A percentile compares a stretch with the other conserved stretches of the same genome.
phyloP scores from a whole-genome alignment of 2,888 invertebrate genomes.

The Macrophya annulata region DNA sequence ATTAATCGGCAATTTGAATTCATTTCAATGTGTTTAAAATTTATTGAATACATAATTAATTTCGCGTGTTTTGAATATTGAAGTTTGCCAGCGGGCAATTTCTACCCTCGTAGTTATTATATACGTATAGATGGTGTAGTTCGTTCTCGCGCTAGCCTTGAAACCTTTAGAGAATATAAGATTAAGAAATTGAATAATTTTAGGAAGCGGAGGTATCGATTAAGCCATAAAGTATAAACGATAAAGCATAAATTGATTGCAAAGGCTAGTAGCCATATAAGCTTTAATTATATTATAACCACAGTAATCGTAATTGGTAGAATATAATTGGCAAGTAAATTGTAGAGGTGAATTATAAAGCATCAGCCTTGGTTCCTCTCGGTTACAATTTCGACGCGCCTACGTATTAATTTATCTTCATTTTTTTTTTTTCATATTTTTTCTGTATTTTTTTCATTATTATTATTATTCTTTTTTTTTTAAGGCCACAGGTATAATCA shows the following conservation, averaged over 20 bases:
- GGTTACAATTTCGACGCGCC: not conserved
- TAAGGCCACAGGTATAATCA: not conserved
- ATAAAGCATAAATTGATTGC: conserved; percentile 41
- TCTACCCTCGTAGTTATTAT: not conserved
- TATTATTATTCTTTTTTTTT: not conserved
- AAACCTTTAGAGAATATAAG: conserved; percentile 5
- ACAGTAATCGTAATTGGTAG: conserved; percentile 19
- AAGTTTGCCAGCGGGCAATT: conserved; percentile 35
- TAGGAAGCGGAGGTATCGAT: conserved; percentile 12
- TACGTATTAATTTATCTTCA: not conserved
- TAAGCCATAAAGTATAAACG: not conserved
- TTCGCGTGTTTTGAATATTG: conserved; percentile 68
- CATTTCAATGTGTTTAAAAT: conserved; percentile 77
- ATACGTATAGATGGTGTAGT: not conserved
- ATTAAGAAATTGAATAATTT: conserved; percentile 35
- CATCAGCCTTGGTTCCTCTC: not conserved
- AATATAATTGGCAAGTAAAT: not conserved
- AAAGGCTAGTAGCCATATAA: not conserved
- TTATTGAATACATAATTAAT: conserved; percentile 77
- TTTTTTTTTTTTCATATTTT: not conserved
- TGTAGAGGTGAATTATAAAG: conserved; percentile 2
- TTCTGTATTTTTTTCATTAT: not conserved
- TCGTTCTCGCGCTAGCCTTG: not conserved
- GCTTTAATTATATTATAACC: conserved; percentile 7
- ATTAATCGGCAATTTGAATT: conserved; percentile 79